Evolutionary conservation across 2,113 vertebrate genomes (phyloP), one percentile per base, ranked within the genome.

Genomic region (Tiliqua scincoides): DNA sequence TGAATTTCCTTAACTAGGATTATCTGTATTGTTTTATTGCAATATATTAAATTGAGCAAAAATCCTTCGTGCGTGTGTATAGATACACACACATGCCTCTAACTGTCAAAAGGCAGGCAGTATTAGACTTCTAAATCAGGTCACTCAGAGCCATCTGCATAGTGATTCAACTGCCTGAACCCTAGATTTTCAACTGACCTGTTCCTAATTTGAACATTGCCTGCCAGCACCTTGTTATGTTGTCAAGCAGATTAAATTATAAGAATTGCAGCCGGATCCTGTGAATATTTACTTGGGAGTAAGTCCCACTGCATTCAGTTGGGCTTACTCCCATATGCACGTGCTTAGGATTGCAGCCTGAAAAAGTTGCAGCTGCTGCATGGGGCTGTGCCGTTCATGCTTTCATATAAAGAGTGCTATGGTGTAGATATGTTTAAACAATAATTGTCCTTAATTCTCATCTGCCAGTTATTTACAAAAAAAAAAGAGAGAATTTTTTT

Each of bases 81-180:
- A 57, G 81, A 59, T 14, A 15, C 43, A 30, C 43, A 52, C 59
- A 65, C 59, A 75, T 52, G 23, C 54, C 77, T 80, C 70, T 86
- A 52, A 67, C 70, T 74, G 63, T 86, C 81, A 81, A 86, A 85
- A 86, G 78, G n/a, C 79, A 57, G 71, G 61, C 57, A 20, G 59
- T 63, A 52, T 68, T 86, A 74, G 32, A 32, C 74, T 86, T 86
- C 61, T 74, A 86, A 86, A 86, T 63, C 85, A 80, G 71, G 79
- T 74, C 78, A 86, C 61, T 37, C n/a, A 37, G 15, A 86, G 70
- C 78, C 85, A 86, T 81, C 78, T 86, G 68, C n/a, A 74, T 80
- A 81, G 40, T 86, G 77, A 80, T 86, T 63, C 78, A 52, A 79
- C 85, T 80, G 68, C 57, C 43, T 48, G 59, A 80, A 86, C 78